Percentiles rank a stretch among this genome's conserved stretches.
Evolutionary conservation across 2,113 vertebrate species (phyloP).

Genomic region (Ceuthmochares aereus): DNA sequence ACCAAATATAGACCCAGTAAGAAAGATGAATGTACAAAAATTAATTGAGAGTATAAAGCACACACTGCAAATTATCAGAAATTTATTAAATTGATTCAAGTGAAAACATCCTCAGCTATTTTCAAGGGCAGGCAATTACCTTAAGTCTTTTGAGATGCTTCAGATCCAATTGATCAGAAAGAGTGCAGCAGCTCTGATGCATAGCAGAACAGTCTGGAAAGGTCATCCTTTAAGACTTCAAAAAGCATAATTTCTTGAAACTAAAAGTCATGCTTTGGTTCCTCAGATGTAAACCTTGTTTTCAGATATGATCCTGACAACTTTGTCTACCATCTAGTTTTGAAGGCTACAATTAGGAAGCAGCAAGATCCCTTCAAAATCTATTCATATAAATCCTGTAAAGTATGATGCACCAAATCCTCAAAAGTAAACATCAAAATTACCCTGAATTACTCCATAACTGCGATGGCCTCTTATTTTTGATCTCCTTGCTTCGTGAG

Average conservation of each 20-base stretch:
- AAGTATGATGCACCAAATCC: not conserved
- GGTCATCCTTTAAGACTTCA: not conserved
- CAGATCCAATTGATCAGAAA: not conserved
- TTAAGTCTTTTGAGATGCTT: not conserved
- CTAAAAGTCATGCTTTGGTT: not conserved
- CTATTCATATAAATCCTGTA: not conserved
- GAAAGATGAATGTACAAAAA: not conserved
- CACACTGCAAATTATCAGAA: not conserved
- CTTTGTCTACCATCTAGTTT: not conserved
- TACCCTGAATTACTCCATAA: not conserved
- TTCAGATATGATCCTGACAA: not conserved
- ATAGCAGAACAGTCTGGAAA: not conserved
- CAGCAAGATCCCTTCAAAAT: not conserved
- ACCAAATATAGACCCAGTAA: not conserved
- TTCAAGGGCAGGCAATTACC: not conserved
- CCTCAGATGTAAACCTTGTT: not conserved
- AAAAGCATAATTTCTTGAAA: not conserved
- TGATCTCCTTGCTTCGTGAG: not conserved
- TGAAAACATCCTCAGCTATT: not conserved
- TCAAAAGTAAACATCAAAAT: not conserved
- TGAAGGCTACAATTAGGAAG: not conserved
- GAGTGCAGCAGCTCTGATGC: not conserved
- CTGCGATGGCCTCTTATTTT: not conserved
- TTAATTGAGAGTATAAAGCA: not conserved
- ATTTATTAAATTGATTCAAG: not conserved